Conservation (phyloP, 2,797 vertebrate species). For the Uromys caudimaculatus region DNA sequence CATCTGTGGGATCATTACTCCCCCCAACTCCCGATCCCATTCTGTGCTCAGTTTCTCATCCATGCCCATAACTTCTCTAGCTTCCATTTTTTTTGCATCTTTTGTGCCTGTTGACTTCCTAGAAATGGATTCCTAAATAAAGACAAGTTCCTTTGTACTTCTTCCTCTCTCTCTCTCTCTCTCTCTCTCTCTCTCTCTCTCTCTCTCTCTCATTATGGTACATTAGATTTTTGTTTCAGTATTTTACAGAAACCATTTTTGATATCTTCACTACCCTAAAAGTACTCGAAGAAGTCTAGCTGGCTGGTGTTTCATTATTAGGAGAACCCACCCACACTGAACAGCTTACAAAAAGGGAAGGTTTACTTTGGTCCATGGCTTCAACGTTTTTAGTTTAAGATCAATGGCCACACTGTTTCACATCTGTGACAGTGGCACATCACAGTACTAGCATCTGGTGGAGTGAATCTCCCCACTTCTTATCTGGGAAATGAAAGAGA, state of each 20-base stretch:
- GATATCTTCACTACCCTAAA: neutral
- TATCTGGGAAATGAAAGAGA: neutral
- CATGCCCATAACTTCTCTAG: neutral
- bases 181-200: too few relatives aligned
- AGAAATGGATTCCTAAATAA: neutral
- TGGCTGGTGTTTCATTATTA: neutral
- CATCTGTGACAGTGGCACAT: neutral
- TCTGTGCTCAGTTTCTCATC: rapidly evolving
- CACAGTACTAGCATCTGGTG: neutral
- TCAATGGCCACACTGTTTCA: neutral
- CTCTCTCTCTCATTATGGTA: neutral
- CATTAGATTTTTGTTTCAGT: neutral
- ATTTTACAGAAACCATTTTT: neutral
- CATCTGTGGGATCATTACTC: neutral
- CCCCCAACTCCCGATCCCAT: neutral
- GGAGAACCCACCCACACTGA: neutral
- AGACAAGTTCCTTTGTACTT: neutral
- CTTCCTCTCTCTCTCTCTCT: neutral
- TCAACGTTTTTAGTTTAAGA: neutral
- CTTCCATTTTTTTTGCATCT: neutral
- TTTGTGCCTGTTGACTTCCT: neutral
- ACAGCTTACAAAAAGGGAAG: neutral
- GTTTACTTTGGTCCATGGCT: neutral
- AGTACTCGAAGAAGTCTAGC: neutral
- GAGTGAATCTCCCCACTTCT: neutral